These are phyloP conservation scores for Scartelaos histophorus DNA, from an alignment of 2,113 vertebrate genomes.

Conservation along the genomic window DNA sequence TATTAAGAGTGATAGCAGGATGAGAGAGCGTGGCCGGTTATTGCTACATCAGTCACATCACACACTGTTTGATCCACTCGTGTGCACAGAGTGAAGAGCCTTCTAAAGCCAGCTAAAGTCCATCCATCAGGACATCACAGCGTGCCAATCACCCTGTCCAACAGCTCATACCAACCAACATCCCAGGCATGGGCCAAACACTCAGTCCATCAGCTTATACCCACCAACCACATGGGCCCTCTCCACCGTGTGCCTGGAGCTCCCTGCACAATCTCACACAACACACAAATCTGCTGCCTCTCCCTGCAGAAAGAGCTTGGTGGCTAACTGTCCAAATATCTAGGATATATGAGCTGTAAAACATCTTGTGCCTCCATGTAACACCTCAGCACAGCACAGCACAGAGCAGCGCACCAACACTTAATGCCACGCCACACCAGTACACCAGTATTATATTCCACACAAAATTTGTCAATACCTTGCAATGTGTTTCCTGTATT, in stretches of 20 bases:
- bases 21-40: not conserved
- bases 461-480: no score
- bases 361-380: constrained; percentile 24
- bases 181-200: not conserved
- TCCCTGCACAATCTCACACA: constrained; percentile 45
- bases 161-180: not conserved
- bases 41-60: constrained; percentile 43
- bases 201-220: not conserved
- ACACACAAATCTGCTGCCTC: constrained; percentile 57
- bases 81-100: constrained; percentile 32
- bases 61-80: constrained; percentile 34
- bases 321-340: constrained; percentile 48
- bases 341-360: constrained; percentile 63
- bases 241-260: constrained; percentile 21
- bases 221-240: no score
- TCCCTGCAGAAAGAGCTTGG: constrained; percentile 33
- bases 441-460: not conserved
- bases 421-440: no score
- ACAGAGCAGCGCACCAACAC: no score
- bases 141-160: constrained; percentile 25
- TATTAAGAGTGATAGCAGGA: not conserved
- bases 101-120: constrained; percentile 30
- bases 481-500: no score
- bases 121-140: constrained; percentile 30
- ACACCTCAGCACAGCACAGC: not conserved